Conservation (phyloP, 2,797 vertebrate species). For the Sus cebifrons region DNA sequence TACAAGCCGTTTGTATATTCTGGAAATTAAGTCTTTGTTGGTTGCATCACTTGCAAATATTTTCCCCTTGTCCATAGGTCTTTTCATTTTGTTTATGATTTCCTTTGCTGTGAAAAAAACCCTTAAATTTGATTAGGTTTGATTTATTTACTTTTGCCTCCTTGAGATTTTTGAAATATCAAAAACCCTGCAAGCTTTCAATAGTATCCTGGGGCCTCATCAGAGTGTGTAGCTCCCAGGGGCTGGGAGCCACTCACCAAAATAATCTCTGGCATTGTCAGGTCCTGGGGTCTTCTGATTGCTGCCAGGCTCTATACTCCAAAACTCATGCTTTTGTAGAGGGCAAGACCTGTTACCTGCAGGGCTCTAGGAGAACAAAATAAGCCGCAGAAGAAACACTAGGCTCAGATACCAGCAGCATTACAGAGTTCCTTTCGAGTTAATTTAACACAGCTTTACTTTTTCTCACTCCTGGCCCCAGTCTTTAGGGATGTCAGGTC, state of each 20-base stretch:
- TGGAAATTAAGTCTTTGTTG: too few relatives aligned
- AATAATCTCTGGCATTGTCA: neutral
- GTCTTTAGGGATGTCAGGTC: neutral
- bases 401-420: neutral
- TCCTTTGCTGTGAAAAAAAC: too few relatives aligned
- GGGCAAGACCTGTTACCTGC: neutral
- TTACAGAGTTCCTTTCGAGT: neutral
- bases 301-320: neutral
- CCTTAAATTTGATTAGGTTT: too few relatives aligned
- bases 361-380: neutral
- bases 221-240: neutral
- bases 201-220: neutral
- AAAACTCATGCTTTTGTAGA: neutral
- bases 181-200: neutral
- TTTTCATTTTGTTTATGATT: too few relatives aligned
- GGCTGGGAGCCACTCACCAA: neutral
- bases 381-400: neutral
- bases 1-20: too few relatives aligned
- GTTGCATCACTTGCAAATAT: too few relatives aligned
- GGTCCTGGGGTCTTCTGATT: neutral
- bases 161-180: constrained; percentile 17
- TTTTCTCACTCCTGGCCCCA: neutral
- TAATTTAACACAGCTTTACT: constrained; percentile 18
- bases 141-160: too few relatives aligned
- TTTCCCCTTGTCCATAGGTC: too few relatives aligned